Base-by-base conservation (phyloP, 2,797 vertebrate species). In the Accipiter badius region DNA sequence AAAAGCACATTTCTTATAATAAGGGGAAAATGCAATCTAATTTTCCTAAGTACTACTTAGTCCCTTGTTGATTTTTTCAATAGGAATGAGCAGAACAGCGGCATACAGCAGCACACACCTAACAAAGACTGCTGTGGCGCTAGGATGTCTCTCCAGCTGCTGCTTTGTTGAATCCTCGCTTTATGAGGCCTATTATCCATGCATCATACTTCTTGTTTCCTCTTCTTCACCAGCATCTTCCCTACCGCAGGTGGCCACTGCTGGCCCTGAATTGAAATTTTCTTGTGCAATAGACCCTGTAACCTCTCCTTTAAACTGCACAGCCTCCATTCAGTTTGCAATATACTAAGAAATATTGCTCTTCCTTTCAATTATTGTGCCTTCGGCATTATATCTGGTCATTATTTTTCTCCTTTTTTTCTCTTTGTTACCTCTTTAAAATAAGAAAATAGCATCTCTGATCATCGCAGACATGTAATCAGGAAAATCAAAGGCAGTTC, bases 271-370 rank as follows among this genome's bases (percentile, higher is more conserved):
- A 87, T 57, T 89, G 93, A 95, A 93, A 71, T 93, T 85, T 92
- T 86, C 87, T 77, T 94, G 55, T 94, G 89, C 82, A 59, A 61
- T 83, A 91, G 85, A 93, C 82, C 67, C 69, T 59, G 44, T 89
- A 96, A 96, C 87, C 71, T 92, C 81, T 82, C 25, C 55, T 94
- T 94, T 93, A 93, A 92, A 91, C 83, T 57, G 50, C 25, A 73
- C 29, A 87, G 40, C 47, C 81, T 85, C 71, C 55, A 87, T 94
- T 79, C 80, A 76, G 16, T 77, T 94, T 71, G 59, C 78, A 96
- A 46, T 70, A 82, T 35, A 87, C 39, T 62, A 62, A 62, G 88
- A 90, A 96, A 93, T 70, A 58, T 33, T 67, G 29, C 11, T 85
- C 55, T 82, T 87, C 40, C 63, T 94, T 96, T 94, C 92, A 89